These are phyloP conservation scores for Diloba caeruleocephala DNA, from an alignment of 2,888 invertebrate species.

Conservation along the genomic window DNA sequence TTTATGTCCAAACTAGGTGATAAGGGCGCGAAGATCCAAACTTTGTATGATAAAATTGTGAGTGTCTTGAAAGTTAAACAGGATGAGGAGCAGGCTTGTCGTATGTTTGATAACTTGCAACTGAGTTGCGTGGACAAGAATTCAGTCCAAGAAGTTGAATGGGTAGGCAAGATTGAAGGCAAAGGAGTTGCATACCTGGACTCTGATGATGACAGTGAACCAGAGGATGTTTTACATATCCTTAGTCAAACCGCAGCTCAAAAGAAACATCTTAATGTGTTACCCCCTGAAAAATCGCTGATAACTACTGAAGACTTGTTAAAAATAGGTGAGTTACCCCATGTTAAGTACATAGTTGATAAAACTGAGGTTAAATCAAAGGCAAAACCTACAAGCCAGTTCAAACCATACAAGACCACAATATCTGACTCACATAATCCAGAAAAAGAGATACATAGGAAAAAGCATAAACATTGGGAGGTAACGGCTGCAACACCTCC, in stretches of 20 bases:
- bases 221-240: slow-evolving; percentile 89
- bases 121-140: slow-evolving; percentile 79
- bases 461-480: slow-evolving; percentile 89
- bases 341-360: slow-evolving; percentile 87
- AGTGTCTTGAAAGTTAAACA: slow-evolving; percentile 83
- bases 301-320: slow-evolving; percentile 86
- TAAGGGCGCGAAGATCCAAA: slow-evolving; percentile 88
- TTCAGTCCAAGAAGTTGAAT: slow-evolving; percentile 88
- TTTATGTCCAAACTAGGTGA: slow-evolving; percentile 89
- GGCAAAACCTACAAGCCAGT: slow-evolving; percentile 74
- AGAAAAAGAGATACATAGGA: slow-evolving; percentile 83
- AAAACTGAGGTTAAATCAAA: slow-evolving; percentile 81
- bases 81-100: slow-evolving; percentile 85
- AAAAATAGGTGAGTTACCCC: slow-evolving; percentile 81
- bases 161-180: slow-evolving; percentile 85
- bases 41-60: slow-evolving; percentile 81
- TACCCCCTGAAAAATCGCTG: slow-evolving; percentile 80
- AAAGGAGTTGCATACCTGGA: slow-evolving; percentile 75
- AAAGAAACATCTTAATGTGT: slow-evolving; percentile 83
- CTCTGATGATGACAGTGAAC: slow-evolving; percentile 90
- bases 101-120: slow-evolving; percentile 84
- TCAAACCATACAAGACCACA: slow-evolving; percentile 90
- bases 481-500: slow-evolving; percentile 91
- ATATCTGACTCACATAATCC: slow-evolving; percentile 87
- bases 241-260: slow-evolving; percentile 86